These are phyloP conservation scores for Phrynocephalus guinanensis DNA, from an alignment of 2,797 vertebrate genomes.

Conservation along the genomic window DNA sequence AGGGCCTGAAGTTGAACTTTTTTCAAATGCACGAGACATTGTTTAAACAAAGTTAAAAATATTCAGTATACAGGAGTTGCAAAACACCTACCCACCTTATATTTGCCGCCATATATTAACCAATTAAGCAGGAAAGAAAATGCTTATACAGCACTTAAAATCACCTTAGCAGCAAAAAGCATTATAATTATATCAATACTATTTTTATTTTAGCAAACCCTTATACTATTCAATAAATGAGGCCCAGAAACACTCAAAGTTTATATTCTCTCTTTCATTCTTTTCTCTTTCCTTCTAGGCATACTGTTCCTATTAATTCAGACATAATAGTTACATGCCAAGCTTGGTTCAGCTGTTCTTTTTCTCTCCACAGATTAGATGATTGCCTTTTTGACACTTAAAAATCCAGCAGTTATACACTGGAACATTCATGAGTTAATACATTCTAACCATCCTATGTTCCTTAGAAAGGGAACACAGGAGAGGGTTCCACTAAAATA, in stretches of 20 bases:
- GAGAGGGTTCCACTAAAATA: background rate
- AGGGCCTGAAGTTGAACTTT: background rate
- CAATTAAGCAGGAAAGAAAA: background rate
- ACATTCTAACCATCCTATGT: background rate
- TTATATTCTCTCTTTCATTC: too few species aligned
- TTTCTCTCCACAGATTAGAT: background rate
- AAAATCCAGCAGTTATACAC: background rate
- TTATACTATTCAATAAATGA: background rate
- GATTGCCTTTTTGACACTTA: background rate
- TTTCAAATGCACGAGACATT: background rate
- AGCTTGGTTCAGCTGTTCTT: background rate
- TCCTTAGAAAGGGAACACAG: background rate
- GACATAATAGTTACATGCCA: background rate
- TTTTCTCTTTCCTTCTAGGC: background rate
- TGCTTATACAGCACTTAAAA: conserved; percentile 1
- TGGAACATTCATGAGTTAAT: background rate
- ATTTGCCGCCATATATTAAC: conserved; percentile 8
- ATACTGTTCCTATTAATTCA: background rate
- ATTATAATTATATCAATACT: background rate
- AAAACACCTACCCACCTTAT: background rate
- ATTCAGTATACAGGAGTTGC: background rate
- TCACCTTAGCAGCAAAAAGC: background rate
- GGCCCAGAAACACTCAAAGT: background rate
- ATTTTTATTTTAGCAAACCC: background rate
- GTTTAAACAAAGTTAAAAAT: background rate